A percentile compares a stretch with the other conserved stretches of the same genome.
Evolutionary conservation across 1,140 invertebrate genomes (phyloP).

Genomic region (Lasioglossum albipes): DNA sequence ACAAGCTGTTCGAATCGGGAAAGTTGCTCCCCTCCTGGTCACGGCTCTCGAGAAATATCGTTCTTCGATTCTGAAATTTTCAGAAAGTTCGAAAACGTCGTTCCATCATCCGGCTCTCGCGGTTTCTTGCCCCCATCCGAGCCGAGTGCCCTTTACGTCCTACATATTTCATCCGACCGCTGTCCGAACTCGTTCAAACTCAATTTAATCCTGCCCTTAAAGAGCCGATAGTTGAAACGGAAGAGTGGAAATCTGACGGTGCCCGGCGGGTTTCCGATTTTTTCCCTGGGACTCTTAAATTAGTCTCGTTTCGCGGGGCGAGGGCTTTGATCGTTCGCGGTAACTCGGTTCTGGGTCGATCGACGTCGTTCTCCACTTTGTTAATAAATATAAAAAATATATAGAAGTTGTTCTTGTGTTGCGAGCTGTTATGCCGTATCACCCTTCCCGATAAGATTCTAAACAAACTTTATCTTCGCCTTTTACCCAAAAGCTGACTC

Average conservation of each 20-base stretch:
- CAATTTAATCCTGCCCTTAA: conserved; percentile 50
- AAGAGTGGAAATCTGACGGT: conserved; percentile 31
- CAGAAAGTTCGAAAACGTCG: conserved; percentile 36
- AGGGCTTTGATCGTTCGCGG: conserved; percentile 44
- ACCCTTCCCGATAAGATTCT: no score
- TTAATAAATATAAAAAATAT: no score
- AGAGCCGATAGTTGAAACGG: not conserved
- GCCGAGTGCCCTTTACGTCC: conserved; percentile 35
- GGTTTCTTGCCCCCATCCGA: conserved; percentile 41
- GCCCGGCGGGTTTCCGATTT: conserved; percentile 22
- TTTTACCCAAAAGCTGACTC: no score
- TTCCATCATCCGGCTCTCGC: conserved; percentile 35
- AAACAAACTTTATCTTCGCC: no score
- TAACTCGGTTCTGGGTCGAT: conserved; percentile 29
- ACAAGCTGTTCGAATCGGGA: not conserved
- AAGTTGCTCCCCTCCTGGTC: not conserved
- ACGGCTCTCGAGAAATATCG: conserved; percentile 37
- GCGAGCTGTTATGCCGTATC: no score
- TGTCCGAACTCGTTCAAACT: conserved; percentile 52
- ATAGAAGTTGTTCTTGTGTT: no score
- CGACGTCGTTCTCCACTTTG: not conserved
- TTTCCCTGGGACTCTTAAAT: conserved; percentile 19
- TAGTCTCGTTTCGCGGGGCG: conserved; percentile 21
- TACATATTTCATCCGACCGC: conserved; percentile 53
- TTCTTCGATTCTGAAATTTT: conserved; percentile 55